These are phyloP conservation scores for Drosophila koepferae DNA, from an alignment of 2,888 invertebrate species.

Conservation along the genomic window DNA sequence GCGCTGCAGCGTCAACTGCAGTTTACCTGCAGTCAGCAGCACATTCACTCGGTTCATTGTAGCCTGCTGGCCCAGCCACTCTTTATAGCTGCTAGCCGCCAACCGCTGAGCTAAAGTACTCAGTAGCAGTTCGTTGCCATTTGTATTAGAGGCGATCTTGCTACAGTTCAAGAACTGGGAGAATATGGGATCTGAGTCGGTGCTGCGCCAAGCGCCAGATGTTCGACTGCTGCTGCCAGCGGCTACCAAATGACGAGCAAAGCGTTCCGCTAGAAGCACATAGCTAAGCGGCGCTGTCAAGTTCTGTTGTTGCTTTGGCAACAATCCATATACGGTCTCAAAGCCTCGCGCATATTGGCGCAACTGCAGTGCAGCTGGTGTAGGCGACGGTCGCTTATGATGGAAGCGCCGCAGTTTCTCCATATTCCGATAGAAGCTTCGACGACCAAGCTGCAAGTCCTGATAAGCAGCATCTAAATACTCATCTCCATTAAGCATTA, in stretches of 20 bases:
- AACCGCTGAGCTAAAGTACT: constrained; percentile 74
- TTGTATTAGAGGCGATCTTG: constrained; percentile 25
- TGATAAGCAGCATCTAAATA: constrained; percentile 75
- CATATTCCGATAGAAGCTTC: constrained; percentile 82
- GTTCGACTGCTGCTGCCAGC: constrained; percentile 75
- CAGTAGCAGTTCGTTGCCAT: constrained; percentile 77
- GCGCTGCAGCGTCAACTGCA: constrained; percentile 70
- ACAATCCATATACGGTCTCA: constrained; percentile 64
- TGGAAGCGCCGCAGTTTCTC: constrained; percentile 80
- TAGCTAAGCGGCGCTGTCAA: constrained; percentile 77
- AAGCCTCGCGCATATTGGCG: constrained; percentile 74
- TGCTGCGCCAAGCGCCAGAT: constrained; percentile 83
- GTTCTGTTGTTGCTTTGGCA: constrained; percentile 62
- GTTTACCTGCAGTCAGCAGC: constrained; percentile 53
- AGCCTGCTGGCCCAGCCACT: constrained; percentile 73
- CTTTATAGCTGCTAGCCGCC: constrained; percentile 60
- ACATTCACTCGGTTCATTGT: constrained; percentile 56
- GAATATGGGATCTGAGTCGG: constrained; percentile 82
- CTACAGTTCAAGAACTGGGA: constrained; percentile 70
- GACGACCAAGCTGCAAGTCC: constrained; percentile 69
- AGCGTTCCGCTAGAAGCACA: constrained; percentile 74
- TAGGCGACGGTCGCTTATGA: constrained; percentile 39
- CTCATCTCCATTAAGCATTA: constrained; percentile 80
- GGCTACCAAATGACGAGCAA: constrained; percentile 79
- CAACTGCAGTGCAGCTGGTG: constrained; percentile 42